Conservation (phyloP, 2,113 vertebrate genomes). For the Helogale parvula region DNA sequence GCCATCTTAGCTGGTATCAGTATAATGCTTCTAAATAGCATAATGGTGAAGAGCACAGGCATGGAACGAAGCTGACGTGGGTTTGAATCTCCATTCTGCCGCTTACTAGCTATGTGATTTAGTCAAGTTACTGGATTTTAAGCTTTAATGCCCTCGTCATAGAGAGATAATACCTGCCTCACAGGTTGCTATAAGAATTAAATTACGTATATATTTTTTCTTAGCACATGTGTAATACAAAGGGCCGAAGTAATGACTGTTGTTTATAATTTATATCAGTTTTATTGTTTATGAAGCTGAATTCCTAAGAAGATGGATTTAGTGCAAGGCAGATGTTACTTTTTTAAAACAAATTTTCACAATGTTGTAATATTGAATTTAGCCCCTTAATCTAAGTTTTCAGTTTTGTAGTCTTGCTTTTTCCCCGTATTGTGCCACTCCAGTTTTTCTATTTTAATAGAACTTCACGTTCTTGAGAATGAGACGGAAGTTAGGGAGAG, state of each 20-base stretch:
- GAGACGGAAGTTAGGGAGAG: slow-evolving; percentile 47
- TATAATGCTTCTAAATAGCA: slow-evolving; percentile 16
- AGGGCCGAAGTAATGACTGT: neutral
- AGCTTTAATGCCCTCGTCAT: neutral
- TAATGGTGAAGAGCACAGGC: neutral
- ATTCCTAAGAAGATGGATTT: slow-evolving; percentile 33
- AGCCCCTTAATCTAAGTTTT: slow-evolving; percentile 1
- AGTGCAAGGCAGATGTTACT: slow-evolving; percentile 24
- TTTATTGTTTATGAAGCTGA: slow-evolving; percentile 39
- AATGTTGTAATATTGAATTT: neutral
- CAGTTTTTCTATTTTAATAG: slow-evolving; percentile 23
- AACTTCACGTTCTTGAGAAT: slow-evolving; percentile 41
- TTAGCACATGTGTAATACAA: neutral
- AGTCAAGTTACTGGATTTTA: slow-evolving; percentile 5
- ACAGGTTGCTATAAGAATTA: neutral
- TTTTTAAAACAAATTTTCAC: slow-evolving; percentile 16
- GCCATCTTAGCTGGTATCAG: neutral
- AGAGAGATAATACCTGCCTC: neutral
- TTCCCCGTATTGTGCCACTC: neutral
- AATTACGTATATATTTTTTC: neutral
- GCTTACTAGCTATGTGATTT: neutral
- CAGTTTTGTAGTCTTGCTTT: neutral
- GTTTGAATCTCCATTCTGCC: slow-evolving; percentile 1
- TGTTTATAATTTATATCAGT: neutral
- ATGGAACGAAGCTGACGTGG: neutral